Evolutionary conservation across 2,888 invertebrate genomes (phyloP).

Genomic region (Tetranychus piercei): DNA sequence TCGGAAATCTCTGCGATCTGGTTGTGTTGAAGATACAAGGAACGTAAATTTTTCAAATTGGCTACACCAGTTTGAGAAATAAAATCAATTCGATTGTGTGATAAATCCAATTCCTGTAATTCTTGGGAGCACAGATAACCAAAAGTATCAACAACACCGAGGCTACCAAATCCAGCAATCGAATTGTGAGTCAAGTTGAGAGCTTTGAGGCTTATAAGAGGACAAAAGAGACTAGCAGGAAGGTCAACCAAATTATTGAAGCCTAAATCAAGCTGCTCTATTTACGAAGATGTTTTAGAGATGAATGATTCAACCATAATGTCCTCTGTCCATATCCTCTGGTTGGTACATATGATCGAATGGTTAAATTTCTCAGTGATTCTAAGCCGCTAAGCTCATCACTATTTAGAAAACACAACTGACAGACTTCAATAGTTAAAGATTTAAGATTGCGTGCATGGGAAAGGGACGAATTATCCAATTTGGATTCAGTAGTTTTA

Average conservation of each 20-base stretch:
- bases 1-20: conserved; percentile 43
- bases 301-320: conserved; percentile 27
- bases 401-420: conserved; percentile 32
- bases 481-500: conserved; percentile 23
- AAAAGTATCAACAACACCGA: conserved; percentile 20
- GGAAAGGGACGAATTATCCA: conserved; percentile 26
- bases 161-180: conserved; percentile 36
- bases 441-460: conserved; percentile 51
- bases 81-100: conserved; percentile 49
- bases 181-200: conserved; percentile 57
- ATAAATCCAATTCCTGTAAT: conserved; percentile 44
- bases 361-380: conserved; percentile 46
- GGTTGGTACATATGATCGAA: conserved; percentile 58
- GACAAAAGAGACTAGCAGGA: conserved; percentile 44
- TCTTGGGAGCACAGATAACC: conserved; percentile 29
- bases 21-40: conserved; percentile 49
- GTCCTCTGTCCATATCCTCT: conserved; percentile 49
- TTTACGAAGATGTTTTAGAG: conserved; percentile 26
- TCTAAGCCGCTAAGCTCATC: conserved; percentile 44
- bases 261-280: conserved; percentile 26
- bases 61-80: conserved; percentile 54
- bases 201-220: conserved; percentile 37
- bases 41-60: conserved; percentile 46
- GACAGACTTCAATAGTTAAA: conserved; percentile 56
- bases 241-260: conserved; percentile 33